A percentile compares a stretch with the other conserved stretches of the same genome.
Conservation (phyloP, 2,113 vertebrate species). For the Trogon surrucura region DNA sequence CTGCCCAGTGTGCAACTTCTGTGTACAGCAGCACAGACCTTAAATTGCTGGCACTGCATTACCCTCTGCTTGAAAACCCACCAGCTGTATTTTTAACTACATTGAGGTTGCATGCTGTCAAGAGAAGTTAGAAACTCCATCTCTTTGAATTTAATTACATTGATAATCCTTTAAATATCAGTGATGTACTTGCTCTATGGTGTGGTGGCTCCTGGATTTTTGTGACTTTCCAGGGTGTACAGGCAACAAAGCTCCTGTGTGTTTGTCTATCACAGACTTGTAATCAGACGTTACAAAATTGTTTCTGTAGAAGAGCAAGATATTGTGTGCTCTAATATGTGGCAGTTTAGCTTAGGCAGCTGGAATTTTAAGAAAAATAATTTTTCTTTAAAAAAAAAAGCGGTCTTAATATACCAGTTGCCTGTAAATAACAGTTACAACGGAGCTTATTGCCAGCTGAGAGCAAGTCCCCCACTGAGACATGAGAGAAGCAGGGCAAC, state of each 20-base stretch:
- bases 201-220: neutral
- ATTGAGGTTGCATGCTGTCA: slow-evolving; percentile 37
- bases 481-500: neutral
- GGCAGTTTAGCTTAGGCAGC: neutral
- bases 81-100: slow-evolving; percentile 62
- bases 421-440: neutral
- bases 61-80: neutral
- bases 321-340: neutral
- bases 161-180: slow-evolving; percentile 36
- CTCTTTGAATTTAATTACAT: neutral
- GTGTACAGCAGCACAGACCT: neutral
- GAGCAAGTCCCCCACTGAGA: neutral
- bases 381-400: neutral
- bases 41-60: slow-evolving; percentile 50
- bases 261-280: accelerated
- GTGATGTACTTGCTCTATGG: neutral
- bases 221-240: neutral
- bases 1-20: slow-evolving; percentile 27
- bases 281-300: neutral
- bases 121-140: slow-evolving; percentile 29
- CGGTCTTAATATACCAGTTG: neutral
- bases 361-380: neutral
- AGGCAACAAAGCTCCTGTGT: neutral
- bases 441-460: neutral
- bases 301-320: neutral